Base-by-base conservation (phyloP, 2,888 invertebrate genomes). In the Acleris emargana region DNA sequence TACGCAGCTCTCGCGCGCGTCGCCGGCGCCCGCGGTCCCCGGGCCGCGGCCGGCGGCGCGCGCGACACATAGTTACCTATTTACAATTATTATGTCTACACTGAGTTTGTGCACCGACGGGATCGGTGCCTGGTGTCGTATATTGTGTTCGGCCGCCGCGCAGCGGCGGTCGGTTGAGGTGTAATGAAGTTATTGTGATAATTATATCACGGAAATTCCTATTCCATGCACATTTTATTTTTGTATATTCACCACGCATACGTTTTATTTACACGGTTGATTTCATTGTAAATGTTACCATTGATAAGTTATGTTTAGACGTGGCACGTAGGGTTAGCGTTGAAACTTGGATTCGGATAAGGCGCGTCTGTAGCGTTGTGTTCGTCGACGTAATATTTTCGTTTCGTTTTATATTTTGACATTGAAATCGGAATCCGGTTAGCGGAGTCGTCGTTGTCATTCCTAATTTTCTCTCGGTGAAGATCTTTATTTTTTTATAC, bases 401-500 rank as follows among this genome's bases (percentile, higher is more conserved):
- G 49, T 51, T 58, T 58, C 20, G 62, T 63, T 67, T 57, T 61
- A 64, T 49, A 55, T 63, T 68, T 68, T 70, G 72, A 72, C 74
- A 67, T 70, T 68, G 67, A 70, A 67, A 68, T 73, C 72, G 71
- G 75, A 72, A 77, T 76, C 78, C 79, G 76, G 76, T 72, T 73
- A 77, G 77, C 78, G 79, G 81, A 83, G 74, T 80, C 81, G 45
- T 45, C 54, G 73, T 76, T 73, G 83, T 87, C 90, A 91, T 91
- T 91, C 91, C 90, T 89, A 71, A 78, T 83, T 83, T 38, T 87
- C 80, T 87, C 86, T 84, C 86, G 81, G 81, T 82, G 78, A 87
- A 90, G 88, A 92, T 91, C 89, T 92, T 92, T 92, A 91, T 91
- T 92, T 91, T 71, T 92, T 89, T 91, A 89, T 87, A 89, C 85